A percentile compares a stretch with the other conserved stretches of the same genome.
These are phyloP conservation scores for Lordiphosa mommai DNA, from an alignment of 1,140 invertebrate species.

Conservation along the genomic window DNA sequence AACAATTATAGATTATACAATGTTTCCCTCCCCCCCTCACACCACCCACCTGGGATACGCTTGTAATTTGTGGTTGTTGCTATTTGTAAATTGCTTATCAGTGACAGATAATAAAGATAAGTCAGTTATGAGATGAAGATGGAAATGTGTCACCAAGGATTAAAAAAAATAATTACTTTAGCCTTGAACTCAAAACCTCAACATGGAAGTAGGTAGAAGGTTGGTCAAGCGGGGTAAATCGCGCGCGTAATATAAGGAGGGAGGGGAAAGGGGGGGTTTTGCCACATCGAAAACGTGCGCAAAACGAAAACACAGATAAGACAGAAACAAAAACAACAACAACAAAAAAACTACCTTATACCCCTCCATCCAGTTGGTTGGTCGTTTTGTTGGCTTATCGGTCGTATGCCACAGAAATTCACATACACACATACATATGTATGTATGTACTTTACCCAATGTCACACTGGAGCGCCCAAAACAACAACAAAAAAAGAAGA, in stretches of 20 bases:
- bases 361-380: background rate
- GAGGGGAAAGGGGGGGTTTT: background rate
- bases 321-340: slow-evolving; percentile 39
- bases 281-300: slow-evolving; percentile 56
- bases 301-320: slow-evolving; percentile 68
- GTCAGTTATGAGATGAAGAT: too few relatives aligned
- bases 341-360: slow-evolving; percentile 4
- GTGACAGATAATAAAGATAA: background rate
- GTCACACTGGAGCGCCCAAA: background rate
- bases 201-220: too few relatives aligned
- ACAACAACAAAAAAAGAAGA: too few relatives aligned
- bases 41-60: slow-evolving; percentile 5
- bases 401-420: slow-evolving; percentile 38
- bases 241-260: background rate
- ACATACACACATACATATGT: slow-evolving; percentile 11
- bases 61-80: slow-evolving; percentile 23
- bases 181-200: background rate
- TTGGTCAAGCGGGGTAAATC: too few relatives aligned
- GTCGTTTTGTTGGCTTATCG: slow-evolving; percentile 32
- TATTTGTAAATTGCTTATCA: slow-evolving; percentile 38
- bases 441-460: too few relatives aligned
- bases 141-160: too few relatives aligned
- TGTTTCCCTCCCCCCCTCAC: too few relatives aligned
- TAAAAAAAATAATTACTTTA: background rate
- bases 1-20: slow-evolving; percentile 38